These are phyloP conservation scores for Teinopalpus imperialis DNA, from an alignment of 2,888 invertebrate species.

Conservation along the genomic window DNA sequence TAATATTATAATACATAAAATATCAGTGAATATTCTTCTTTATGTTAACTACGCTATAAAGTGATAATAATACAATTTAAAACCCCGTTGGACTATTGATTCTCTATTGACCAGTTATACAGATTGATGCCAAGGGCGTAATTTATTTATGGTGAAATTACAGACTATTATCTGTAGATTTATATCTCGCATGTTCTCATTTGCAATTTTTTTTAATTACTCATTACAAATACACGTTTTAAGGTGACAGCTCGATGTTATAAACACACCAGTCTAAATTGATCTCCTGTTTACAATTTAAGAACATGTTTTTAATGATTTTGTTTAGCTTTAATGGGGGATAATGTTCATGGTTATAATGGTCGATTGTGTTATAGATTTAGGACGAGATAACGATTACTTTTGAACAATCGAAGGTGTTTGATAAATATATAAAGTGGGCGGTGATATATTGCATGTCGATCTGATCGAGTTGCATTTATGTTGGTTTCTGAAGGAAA, in stretches of 20 bases:
- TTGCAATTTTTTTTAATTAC: constrained; percentile 20
- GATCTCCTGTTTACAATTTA: constrained; percentile 7
- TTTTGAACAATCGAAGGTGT: constrained; percentile 36
- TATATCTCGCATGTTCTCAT: constrained; percentile 13
- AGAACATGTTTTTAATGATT: neutral
- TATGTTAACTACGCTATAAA: constrained; percentile 11
- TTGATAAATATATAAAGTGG: constrained; percentile 40
- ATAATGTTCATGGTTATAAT: constrained; percentile 29
- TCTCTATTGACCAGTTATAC: neutral
- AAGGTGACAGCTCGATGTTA: constrained; percentile 20
- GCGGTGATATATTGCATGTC: constrained; percentile 40
- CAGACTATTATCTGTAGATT: constrained; percentile 18
- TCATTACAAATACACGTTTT: constrained; percentile 19
- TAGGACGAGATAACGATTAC: constrained; percentile 42
- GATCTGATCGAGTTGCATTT: constrained; percentile 18
- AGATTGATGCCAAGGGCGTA: constrained; percentile 15
- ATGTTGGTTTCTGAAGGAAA: no score
- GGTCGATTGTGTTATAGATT: constrained; percentile 36
- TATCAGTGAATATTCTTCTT: constrained; percentile 13
- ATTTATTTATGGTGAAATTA: constrained; percentile 19
- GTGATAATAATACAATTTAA: constrained; percentile 11
- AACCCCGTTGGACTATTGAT: neutral
- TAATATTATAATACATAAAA: no score
- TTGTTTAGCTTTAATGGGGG: neutral
- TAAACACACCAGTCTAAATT: constrained; percentile 3